Evolutionary conservation across 2,797 vertebrate genomes (phyloP), one percentile per base, ranked within the genome.

Genomic region (Neomorphus geoffroyi): DNA sequence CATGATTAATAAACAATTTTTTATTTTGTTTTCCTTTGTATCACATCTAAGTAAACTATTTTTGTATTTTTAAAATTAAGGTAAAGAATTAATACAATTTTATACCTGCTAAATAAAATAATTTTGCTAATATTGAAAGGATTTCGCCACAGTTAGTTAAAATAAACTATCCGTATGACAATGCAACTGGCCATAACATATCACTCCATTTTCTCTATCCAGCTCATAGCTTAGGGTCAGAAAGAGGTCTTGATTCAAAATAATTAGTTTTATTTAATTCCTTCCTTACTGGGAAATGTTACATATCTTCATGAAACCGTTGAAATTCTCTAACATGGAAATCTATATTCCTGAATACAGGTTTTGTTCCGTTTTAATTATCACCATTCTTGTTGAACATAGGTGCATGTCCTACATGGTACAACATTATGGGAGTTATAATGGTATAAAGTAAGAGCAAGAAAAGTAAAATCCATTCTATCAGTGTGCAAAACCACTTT

Each of bases 161-260:
- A 86, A 75, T 39, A 41, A 65, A 60, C 27, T 41, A 57, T 50
- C 26, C 48, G 43, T 17, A 45, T 22, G 16, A 71, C 13, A 45
- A 35, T 22, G 56, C 4, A 8, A 54, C 33, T 46, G 60, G 53
- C 26, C 75, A 27, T 81, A 84, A 90, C n/a, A 64, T 18, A 35
- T n/a, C 24, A 9, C 33, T 82, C 46, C 21, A 64, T 53, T 66
- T 72, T 37, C 8, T 37, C 11, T 32, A 17, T 53, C n/a, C 27
- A 39, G 32, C 18, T 61, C 26, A 57, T 45, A 66, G 48, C 15
- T 61, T n/a, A 62, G 50, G 23, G 61, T 88, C 61, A 88, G 70
- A 93, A 94, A 41, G 33, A 82, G 46, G 33, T 60, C 58, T 37
- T 88, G 41, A 90, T 88, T 75, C 10, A 26, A 50, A 86, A 58